Evolutionary conservation across 2,113 vertebrate species (phyloP).

Genomic region (Egretta garzetta): DNA sequence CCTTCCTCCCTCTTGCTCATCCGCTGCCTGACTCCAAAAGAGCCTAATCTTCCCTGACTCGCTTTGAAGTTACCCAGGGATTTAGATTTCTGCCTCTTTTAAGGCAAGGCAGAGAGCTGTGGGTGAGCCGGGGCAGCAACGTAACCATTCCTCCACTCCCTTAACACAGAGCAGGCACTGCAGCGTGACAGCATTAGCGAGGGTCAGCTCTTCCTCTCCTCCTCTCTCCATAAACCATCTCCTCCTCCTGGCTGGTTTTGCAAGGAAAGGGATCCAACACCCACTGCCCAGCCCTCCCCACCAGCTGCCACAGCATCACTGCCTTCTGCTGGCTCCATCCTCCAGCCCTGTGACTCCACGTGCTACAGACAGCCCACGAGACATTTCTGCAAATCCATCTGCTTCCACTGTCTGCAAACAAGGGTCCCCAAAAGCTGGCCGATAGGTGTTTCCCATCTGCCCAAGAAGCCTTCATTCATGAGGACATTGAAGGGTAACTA

Average conservation of each 20-base stretch:
- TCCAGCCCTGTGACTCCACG: rapidly evolving
- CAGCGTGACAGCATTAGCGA: neutral
- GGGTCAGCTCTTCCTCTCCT: neutral
- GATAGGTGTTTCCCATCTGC: neutral
- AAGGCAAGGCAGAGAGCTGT: conserved; percentile 29
- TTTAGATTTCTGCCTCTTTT: conserved; percentile 61
- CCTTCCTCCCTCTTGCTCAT: neutral
- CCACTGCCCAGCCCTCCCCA: neutral
- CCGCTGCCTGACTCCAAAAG: neutral
- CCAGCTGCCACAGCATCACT: neutral
- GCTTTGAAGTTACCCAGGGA: conserved; percentile 60
- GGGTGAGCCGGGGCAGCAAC: neutral
- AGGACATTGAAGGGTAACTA: neutral
- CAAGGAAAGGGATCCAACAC: neutral
- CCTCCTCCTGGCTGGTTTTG: neutral
- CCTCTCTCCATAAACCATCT: neutral
- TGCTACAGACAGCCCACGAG: rapidly evolving
- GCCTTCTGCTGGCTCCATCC: neutral
- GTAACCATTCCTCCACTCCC: neutral
- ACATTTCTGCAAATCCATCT: neutral
- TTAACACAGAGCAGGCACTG: conserved; percentile 50
- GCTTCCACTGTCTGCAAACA: neutral
- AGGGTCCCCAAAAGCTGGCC: neutral
- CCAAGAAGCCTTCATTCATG: neutral
- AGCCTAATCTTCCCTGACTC: neutral